Base-by-base conservation (phyloP, 2,888 invertebrate genomes). In the Nomada lathburiana region DNA sequence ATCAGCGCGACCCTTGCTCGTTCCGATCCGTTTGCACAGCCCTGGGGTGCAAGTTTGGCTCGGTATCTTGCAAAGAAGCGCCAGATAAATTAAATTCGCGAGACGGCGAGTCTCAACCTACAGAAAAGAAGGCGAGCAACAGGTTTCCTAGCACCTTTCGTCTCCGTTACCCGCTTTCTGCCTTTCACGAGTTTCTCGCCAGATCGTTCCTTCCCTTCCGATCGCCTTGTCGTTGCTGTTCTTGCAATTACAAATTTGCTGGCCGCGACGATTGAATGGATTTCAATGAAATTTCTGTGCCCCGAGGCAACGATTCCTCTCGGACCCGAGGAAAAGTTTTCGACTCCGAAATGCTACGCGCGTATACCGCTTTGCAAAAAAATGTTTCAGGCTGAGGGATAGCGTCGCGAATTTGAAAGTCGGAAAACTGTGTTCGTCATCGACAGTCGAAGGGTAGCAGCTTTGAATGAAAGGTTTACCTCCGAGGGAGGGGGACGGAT, bases 91-190 rank as follows among this genome's bases (percentile, higher is more conserved):
- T 63, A 62, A 68, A 67, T 55, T 26, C n/a, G 44, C 13, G 20
- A n/a, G 36, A 23, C 36, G 47, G 59, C 18, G 36, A 44, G 4
- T 50, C 13, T 50, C 13, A 29, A 52, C 2, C 5, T 26, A 23
- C 1, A 20, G 62, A 26, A 67, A 23, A 16, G 50, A 9, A 7
- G 47, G 3, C 53, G 55, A 62, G 78, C 78, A 78, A 78, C 78
- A 78, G 78, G 78, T 78, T 52, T 26, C 63, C 20, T 2, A 3
- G 67, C 36, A 18, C 36, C 20, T 74, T 62, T 72, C 52, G 5
- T 29, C 20, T 16, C 9, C 9, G 4, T 9, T 44, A 18, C 10
- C 59, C 9, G 18, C 42, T 36, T 44, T 53, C 47, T 16, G 2
- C 2, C 53, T 5, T 16, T 9, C 0, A 23, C 5, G 2, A 26